Conservation (phyloP, 35 echinoderm and acorn worm genomes). For the Patiria miniata region DNA sequence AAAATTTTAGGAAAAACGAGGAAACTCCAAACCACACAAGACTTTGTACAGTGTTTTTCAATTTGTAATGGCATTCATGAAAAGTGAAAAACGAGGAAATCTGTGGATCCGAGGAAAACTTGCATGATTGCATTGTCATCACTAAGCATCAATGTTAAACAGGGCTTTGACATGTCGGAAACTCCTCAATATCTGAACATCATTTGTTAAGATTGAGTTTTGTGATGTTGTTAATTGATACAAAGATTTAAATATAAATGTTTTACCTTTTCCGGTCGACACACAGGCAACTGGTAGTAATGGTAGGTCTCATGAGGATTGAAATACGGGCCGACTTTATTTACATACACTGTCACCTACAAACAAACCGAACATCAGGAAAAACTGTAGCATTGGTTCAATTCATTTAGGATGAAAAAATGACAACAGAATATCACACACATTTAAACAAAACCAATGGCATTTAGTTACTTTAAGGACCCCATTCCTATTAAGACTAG, state of each 20-base stretch:
- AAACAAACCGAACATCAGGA: constrained; percentile 7
- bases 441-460: not conserved
- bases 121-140: too few species aligned
- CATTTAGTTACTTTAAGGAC: not conserved
- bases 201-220: too few species aligned
- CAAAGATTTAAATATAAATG: not conserved
- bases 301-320: constrained; percentile 99
- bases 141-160: too few species aligned
- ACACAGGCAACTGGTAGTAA: constrained; percentile 97
- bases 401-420: not conserved
- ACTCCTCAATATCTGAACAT: too few species aligned
- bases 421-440: not conserved
- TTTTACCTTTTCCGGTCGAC: constrained; percentile 88
- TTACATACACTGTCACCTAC: constrained; percentile 90
- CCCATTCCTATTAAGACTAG: too few species aligned
- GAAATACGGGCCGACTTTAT: constrained; percentile 98
- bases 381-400: not conserved
- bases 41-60: too few species aligned
- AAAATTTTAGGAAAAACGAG: too few species aligned
- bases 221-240: not conserved
- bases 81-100: too few species aligned
- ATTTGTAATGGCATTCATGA: too few species aligned
- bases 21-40: too few species aligned
- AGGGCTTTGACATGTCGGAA: too few species aligned
- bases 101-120: too few species aligned